phyloP scores from a whole-genome alignment of 2,888 invertebrate species.

The Orchestes rusci region DNA sequence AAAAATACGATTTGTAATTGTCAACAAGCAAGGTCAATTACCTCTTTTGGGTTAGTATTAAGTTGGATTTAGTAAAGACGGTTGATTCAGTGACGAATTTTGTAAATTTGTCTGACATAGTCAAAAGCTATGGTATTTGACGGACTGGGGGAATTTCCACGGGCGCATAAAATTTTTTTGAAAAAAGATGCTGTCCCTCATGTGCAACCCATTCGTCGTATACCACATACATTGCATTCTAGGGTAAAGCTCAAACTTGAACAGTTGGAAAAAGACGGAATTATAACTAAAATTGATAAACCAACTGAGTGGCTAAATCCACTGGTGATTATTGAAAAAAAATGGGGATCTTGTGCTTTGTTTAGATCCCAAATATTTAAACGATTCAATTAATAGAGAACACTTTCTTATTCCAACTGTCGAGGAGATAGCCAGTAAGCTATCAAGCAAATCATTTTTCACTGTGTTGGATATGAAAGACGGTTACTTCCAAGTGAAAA shows the following conservation, averaged over 20 bases:
- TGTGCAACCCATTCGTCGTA: conserved; percentile 11
- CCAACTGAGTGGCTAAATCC: conserved; percentile 22
- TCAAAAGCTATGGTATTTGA: conserved; percentile 12
- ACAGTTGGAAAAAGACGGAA: conserved; percentile 1
- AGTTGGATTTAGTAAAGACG: conserved; percentile 12
- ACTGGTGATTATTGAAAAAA: conserved; percentile 20
- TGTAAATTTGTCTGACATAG: no score
- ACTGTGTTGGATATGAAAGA: no score
- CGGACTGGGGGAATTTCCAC: conserved; percentile 16
- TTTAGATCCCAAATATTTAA: conserved; percentile 20
- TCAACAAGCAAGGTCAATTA: conserved; percentile 13
- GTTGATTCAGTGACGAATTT: conserved; percentile 5
- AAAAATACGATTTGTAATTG: conserved; percentile 13
- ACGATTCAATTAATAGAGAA: conserved; percentile 15
- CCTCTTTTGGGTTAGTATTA: conserved; percentile 16
- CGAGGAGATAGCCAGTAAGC: conserved; percentile 20
- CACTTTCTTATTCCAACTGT: no score
- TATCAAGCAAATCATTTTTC: conserved; percentile 20
- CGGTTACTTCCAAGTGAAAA: conserved; percentile 21
- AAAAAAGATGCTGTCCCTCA: conserved; percentile 16
- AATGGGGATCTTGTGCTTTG: conserved; percentile 7
- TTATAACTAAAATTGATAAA: conserved; percentile 16
- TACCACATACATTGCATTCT: conserved; percentile 12
- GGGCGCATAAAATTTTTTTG: conserved; percentile 11
- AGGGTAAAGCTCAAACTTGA: conserved; percentile 10